These are phyloP conservation scores for Lagopus muta DNA, from an alignment of 2,113 vertebrate species.

Conservation along the genomic window DNA sequence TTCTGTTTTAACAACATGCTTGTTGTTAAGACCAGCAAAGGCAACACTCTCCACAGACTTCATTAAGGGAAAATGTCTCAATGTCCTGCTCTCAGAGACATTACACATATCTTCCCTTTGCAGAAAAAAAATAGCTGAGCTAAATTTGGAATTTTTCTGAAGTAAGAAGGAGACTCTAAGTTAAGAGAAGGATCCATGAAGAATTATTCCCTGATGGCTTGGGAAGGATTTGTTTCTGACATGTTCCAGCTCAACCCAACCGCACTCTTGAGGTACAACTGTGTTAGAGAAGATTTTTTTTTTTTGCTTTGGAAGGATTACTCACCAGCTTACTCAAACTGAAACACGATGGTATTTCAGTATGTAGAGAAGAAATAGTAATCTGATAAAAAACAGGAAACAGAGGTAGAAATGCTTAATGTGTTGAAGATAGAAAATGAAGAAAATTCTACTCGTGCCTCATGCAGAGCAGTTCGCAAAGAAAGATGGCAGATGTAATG, in stretches of 20 bases:
- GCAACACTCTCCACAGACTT: neutral
- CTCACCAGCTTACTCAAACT: neutral
- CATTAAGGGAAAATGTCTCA: neutral
- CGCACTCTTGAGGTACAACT: neutral
- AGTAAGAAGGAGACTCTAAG: neutral
- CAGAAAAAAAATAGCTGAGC: neutral
- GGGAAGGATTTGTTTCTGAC: neutral
- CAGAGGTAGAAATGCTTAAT: neutral
- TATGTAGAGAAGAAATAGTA: neutral
- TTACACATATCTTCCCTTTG: neutral
- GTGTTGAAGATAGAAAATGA: neutral
- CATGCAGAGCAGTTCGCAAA: neutral
- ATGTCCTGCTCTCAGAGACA: neutral
- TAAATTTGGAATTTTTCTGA: constrained; percentile 8
- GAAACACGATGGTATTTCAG: neutral
- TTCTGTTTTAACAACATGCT: neutral
- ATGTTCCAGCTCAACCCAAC: neutral
- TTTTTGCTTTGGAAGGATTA: neutral
- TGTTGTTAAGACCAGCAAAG: neutral
- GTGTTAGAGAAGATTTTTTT: neutral
- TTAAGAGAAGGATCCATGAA: neutral
- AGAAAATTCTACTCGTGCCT: neutral
- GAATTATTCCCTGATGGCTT: neutral
- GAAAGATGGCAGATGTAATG: neutral
- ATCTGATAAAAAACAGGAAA: neutral